Conservation (phyloP, 2,113 vertebrate genomes). For the Gambusia affinis region DNA sequence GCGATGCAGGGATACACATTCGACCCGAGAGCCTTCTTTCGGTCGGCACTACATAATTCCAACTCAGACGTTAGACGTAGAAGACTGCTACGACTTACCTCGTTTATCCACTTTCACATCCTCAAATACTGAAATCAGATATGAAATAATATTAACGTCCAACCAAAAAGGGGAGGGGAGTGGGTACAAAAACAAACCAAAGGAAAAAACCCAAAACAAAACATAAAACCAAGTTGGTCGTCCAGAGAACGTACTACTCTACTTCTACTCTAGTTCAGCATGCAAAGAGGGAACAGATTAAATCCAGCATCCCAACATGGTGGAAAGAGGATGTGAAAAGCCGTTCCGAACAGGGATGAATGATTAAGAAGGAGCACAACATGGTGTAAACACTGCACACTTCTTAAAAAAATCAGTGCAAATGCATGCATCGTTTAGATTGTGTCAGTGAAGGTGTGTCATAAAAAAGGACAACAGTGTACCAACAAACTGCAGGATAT, state of each 20-base stretch:
- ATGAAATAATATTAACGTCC: conserved; percentile 77
- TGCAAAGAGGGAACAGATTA: conserved; percentile 69
- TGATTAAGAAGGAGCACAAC: conserved; percentile 32
- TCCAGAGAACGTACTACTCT: conserved; percentile 38
- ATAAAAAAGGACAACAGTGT: background rate
- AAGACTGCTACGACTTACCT: conserved; percentile 77
- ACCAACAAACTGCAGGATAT: background rate
- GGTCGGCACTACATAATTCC: conserved; percentile 24
- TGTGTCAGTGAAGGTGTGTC: conserved; percentile 10
- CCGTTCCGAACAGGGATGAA: conserved; percentile 50
- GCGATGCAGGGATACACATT: conserved; percentile 37
- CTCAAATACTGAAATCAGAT: conserved; percentile 83
- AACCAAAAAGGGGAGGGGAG: conserved; percentile 43
- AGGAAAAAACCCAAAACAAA: conserved; percentile 1
- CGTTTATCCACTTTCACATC: conserved; percentile 76
- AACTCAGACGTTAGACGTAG: conserved; percentile 46
- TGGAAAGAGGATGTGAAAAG: conserved; percentile 31
- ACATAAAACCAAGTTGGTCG: conserved; percentile 15
- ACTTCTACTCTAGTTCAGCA: conserved; percentile 67
- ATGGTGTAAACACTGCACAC: conserved; percentile 13
- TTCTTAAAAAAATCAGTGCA: conserved; percentile 6
- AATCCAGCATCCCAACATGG: conserved; percentile 78
- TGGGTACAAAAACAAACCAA: conserved; percentile 10
- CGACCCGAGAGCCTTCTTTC: conserved; percentile 23
- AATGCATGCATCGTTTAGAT: conserved; percentile 50